These are phyloP conservation scores for Discoglossus pictus DNA, from an alignment of 2,797 vertebrate genomes.

Conservation along the genomic window DNA sequence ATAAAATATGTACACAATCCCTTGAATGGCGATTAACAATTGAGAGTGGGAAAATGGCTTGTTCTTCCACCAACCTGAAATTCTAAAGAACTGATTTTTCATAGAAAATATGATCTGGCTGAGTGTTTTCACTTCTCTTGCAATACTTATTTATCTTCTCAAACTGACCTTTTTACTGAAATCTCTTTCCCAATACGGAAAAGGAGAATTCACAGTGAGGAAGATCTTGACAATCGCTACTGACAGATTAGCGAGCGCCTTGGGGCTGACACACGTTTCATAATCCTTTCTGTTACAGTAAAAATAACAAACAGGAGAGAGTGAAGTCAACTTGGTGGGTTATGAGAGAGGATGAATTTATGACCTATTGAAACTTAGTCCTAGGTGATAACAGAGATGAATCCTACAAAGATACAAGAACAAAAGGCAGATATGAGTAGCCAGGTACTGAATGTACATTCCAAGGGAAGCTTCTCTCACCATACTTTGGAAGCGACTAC, in stretches of 20 bases:
- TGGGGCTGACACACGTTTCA: slow-evolving; percentile 14
- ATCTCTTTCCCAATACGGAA: slow-evolving; percentile 33
- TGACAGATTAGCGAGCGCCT: slow-evolving; percentile 46
- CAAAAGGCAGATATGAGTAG: slow-evolving; percentile 36
- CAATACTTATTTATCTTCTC: not conserved
- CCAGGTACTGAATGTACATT: slow-evolving; percentile 34
- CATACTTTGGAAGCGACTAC: not conserved
- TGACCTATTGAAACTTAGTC: slow-evolving; percentile 41
- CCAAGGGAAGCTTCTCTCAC: slow-evolving; percentile 38
- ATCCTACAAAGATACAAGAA: slow-evolving; percentile 35
- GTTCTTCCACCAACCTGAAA: no score
- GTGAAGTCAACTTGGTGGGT: slow-evolving; percentile 9
- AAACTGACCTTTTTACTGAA: slow-evolving; percentile 23
- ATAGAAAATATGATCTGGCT: no score
- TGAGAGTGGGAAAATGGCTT: no score
- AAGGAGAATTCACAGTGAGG: slow-evolving; percentile 15
- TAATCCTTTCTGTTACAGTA: slow-evolving; percentile 19
- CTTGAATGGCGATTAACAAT: no score
- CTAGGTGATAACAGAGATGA: slow-evolving; percentile 48
- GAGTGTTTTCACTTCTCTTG: slow-evolving; percentile 3
- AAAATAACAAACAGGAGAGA: slow-evolving; percentile 42
- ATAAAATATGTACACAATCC: no score
- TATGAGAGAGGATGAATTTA: slow-evolving; percentile 46
- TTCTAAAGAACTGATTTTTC: no score
- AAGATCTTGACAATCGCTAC: slow-evolving; percentile 42